These are phyloP conservation scores for Ecdyonurus torrentis DNA, from an alignment of 2,888 invertebrate genomes.

Conservation along the genomic window DNA sequence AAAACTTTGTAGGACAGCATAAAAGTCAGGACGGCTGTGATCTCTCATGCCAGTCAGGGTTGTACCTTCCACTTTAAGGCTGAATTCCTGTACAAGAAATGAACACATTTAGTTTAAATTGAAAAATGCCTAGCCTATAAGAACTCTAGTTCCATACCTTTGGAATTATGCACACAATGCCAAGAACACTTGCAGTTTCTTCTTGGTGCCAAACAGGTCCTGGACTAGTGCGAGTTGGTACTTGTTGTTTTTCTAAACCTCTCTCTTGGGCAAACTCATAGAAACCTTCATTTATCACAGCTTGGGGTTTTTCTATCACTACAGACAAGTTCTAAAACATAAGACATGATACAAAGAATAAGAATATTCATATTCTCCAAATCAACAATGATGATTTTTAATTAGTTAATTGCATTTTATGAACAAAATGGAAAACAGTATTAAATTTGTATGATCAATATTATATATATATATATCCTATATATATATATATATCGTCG, in stretches of 20 bases:
- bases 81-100: constrained; percentile 42
- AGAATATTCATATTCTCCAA: too few relatives aligned
- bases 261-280: constrained; percentile 30
- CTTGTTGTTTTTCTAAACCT: constrained; percentile 11
- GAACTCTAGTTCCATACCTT: too few relatives aligned
- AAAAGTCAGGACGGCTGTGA: constrained; percentile 49
- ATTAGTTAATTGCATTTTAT: too few relatives aligned
- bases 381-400: too few relatives aligned
- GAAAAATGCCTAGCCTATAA: too few relatives aligned
- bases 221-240: background rate
- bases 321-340: constrained; percentile 45
- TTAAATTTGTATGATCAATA: too few relatives aligned
- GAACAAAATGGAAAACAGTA: too few relatives aligned
- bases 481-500: too few relatives aligned
- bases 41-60: constrained; percentile 50
- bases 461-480: too few relatives aligned
- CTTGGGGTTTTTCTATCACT: constrained; percentile 38
- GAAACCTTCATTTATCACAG: constrained; percentile 38
- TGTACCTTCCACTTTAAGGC: constrained; percentile 53
- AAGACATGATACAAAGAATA: too few relatives aligned
- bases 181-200: constrained; percentile 23
- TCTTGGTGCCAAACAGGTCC: background rate
- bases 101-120: background rate
- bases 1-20: constrained; percentile 46
- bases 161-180: constrained; percentile 61